Percentiles rank a stretch among this genome's conserved stretches.
phyloP scores from a whole-genome alignment of 2,888 invertebrate species.

The Cephus spinipes region DNA sequence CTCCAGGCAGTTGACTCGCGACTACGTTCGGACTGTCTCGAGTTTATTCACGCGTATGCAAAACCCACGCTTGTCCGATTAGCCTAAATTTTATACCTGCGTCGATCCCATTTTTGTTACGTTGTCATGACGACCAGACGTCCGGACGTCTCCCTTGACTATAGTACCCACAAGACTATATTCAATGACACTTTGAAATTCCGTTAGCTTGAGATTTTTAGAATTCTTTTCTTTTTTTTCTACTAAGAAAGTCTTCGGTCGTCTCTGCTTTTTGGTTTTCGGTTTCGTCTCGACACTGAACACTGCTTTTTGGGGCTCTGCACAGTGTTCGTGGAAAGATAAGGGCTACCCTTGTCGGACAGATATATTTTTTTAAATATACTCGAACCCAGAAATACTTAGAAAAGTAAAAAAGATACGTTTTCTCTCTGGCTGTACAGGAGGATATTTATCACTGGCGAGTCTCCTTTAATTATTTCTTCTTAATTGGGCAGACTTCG shows the following conservation, averaged over 20 bases:
- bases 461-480: neutral
- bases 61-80: neutral
- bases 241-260: neutral
- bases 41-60: neutral
- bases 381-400: neutral
- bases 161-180: neutral
- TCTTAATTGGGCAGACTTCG: neutral
- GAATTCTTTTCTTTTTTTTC: neutral
- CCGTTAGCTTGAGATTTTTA: neutral
- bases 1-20: neutral
- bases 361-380: neutral
- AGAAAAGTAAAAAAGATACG: neutral
- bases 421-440: neutral
- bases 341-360: neutral
- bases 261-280: neutral
- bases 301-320: neutral
- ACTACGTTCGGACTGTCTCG: neutral
- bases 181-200: neutral
- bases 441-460: neutral
- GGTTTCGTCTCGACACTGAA: no score
- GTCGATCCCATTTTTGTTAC: neutral
- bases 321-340: neutral
- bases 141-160: neutral
- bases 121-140: neutral
- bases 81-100: neutral